Base-by-base conservation (phyloP, 2,797 vertebrate genomes). In the Monodelphis domestica region DNA sequence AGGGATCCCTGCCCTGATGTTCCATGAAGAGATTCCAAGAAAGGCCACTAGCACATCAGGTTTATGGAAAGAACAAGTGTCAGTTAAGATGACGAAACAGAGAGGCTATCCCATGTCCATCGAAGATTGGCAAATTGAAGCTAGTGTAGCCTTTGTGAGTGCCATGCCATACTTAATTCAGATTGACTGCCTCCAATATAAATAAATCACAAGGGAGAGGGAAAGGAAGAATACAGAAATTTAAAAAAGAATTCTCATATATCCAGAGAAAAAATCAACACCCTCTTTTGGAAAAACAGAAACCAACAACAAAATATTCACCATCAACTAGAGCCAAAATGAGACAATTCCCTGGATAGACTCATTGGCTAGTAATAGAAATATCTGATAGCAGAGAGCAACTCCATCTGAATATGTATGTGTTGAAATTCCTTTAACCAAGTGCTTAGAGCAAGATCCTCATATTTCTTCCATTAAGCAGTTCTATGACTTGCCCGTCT, bases 191-290 rank as follows among this genome's bases (percentile, higher is more conserved):
- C 70, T 17, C 38, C 70, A 84, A 84, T 26, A 24, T 45, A 84
- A 26, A 45, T 50, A 38, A 45, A 84, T 10, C 3, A 84, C 9
- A 84, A 6, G 70, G 9, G 38, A 50, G 50, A 10, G 30, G 9
- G 38, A 21, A 92, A 70, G 84, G 95, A 1, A n/a, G 12, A 94
- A 94, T 29, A 94, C 29, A 63, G 63, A 21, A 0, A 89, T 57
- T 95, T 38, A 0, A n/a, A 95, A 95, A 55, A 57, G 89, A 78
- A 54, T 54, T 12, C 10, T 84, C 70, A 93, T 95, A 93, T 90
- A 93, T 56, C 17, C 90, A 50, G 30, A 94, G 2, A 88, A 54
- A 33, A 88, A 88, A 94, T 91, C 87, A 56, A 53, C 90, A 59
- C 7, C 50, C 28, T 88, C 90, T 54, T 92, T 92, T 21, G 15